Evolutionary conservation across 23 tunicate genomes (phyloP).

Genomic region (Oikopleura vanhoeffeni): DNA sequence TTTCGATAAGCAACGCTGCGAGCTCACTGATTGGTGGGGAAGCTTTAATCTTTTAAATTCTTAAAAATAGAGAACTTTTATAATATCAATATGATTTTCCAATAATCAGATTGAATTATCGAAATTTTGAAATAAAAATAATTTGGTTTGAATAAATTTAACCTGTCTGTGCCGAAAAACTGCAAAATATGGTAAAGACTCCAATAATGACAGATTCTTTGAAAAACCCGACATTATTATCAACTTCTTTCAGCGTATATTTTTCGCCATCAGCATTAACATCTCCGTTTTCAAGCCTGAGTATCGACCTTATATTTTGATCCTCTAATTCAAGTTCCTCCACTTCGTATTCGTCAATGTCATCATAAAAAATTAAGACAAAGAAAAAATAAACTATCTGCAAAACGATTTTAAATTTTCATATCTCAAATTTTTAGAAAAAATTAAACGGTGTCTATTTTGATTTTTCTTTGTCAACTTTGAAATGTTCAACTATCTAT

Average conservation of each 20-base stretch:
- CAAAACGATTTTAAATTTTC: neutral
- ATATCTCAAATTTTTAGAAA: no score
- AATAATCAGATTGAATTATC: no score
- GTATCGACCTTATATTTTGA: neutral
- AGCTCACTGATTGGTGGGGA: no score
- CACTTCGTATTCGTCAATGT: neutral
- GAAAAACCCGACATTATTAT: neutral
- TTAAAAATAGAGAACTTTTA: no score
- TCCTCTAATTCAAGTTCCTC: neutral
- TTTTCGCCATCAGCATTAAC: neutral
- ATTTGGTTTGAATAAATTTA: no score
- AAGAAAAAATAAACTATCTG: neutral
- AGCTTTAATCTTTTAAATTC: no score
- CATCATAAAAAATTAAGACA: neutral
- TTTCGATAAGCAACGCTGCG: no score
- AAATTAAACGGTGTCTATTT: no score
- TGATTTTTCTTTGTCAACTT: no score
- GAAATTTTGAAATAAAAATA: no score
- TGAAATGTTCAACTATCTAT: no score
- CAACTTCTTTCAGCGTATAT: neutral
- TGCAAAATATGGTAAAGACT: neutral
- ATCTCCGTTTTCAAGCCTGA: neutral
- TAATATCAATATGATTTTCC: no score
- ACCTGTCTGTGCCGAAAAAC: conserved; percentile 2
- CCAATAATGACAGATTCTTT: conserved; percentile 1